Evolutionary conservation across 2,113 vertebrate genomes (phyloP), one percentile per base, ranked within the genome.

Genomic region (Rhynchomys soricoides): DNA sequence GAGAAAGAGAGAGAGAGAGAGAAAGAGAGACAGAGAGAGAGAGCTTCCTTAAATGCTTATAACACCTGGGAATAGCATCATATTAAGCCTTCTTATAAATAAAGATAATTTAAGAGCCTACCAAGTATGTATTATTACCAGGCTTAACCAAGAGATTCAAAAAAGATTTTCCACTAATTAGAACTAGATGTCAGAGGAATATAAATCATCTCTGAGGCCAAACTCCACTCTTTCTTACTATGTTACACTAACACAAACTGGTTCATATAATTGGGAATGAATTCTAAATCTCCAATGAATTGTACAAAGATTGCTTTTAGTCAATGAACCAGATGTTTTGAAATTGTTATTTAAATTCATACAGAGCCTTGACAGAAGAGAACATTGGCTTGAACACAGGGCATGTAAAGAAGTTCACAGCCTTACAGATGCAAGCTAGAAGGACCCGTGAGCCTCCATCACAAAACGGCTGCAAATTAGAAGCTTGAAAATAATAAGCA

Each of bases 301-400:
- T 90, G 85, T 64, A 74, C 40, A 87, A 78, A 70, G 48, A 34
- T 31, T 96, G 43, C 66, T 90, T 16, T 71, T 81, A 71, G 43
- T 93, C 50, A 93, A 55, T 95, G 73, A 95, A 43, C 50, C 64
- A 94, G 2, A 37, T 89, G 50, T 77, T 95, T 92, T 21, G 17
- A 97, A 91, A 95, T 73, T 89, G 16, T 26, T 93, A n/a, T 90
- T 74, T 59, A 96, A 73, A 81, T 43, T 26, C 45, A 75, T 34
- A 62, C 1, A 57, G 37, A 5, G 34, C 10, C 34, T 83, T 68
- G 37, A 83, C 29, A 40, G 75, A 89, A 83, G 26, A 91, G 34
- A 5, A 66, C 78, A 78, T 66, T 48, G 19, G 82, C 66, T 57
- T 21, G 48, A 15, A 31, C 19, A 90, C 37, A 17, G n/a, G 50